Conservation (phyloP, 2,113 vertebrate species). For the Acanthisitta chloris region DNA sequence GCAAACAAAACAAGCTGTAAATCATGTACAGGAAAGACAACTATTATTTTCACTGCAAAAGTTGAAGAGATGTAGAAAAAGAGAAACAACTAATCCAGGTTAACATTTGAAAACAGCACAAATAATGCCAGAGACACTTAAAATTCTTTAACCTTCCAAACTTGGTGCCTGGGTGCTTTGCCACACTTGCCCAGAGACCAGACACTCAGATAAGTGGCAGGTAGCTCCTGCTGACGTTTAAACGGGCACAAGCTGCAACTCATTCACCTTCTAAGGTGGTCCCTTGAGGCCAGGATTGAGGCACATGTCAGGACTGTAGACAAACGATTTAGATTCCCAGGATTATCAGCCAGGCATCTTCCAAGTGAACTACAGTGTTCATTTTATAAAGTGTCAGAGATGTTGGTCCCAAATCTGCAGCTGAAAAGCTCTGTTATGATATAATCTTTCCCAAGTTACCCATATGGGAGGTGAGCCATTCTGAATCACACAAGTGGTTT, state of each 20-base stretch:
- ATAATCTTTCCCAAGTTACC: conserved; percentile 40
- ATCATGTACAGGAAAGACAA: background rate
- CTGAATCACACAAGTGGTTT: conserved; percentile 41
- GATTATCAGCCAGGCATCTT: conserved; percentile 54
- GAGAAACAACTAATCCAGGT: background rate
- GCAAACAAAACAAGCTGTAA: background rate
- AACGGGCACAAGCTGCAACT: conserved; percentile 43
- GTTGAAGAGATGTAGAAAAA: background rate
- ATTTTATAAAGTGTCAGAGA: conserved; percentile 45
- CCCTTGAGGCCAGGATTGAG: conserved; percentile 45
- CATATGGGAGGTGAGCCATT: background rate
- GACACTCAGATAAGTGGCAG: background rate
- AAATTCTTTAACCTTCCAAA: background rate
- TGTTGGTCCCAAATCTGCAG: conserved; percentile 15
- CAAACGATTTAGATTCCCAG: conserved; percentile 52
- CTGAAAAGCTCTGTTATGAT: conserved; percentile 29
- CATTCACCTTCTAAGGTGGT: conserved; percentile 45
- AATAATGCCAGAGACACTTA: background rate
- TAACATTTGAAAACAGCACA: background rate
- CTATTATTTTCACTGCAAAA: background rate
- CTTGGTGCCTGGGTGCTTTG: background rate
- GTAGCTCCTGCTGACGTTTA: background rate
- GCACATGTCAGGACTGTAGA: background rate
- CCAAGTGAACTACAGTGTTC: background rate
- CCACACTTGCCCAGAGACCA: background rate